Percentiles rank a stretch among this genome's conserved stretches.
Evolutionary conservation across 2,888 invertebrate species (phyloP).

Genomic region (Beris chalybata): DNA sequence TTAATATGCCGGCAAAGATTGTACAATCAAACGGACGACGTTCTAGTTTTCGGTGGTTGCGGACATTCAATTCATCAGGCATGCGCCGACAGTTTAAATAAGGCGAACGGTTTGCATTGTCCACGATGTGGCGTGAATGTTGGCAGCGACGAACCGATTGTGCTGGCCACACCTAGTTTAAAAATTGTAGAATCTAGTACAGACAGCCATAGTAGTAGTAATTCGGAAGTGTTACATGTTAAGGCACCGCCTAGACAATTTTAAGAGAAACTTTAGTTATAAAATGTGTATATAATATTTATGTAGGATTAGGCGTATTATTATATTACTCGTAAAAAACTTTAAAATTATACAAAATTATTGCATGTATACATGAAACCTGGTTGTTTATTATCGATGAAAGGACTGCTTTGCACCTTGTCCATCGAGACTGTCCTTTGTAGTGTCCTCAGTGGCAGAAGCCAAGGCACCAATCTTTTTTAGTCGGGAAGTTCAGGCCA

Average conservation of each 20-base stretch:
- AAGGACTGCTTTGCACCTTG: too few species aligned
- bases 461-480: too few species aligned
- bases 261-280: slow-evolving; percentile 25
- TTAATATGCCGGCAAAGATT: slow-evolving; percentile 51
- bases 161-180: slow-evolving; percentile 48
- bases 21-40: slow-evolving; percentile 47
- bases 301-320: neutral
- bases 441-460: too few species aligned
- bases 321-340: neutral
- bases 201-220: slow-evolving; percentile 23
- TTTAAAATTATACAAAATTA: neutral
- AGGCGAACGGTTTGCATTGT: slow-evolving; percentile 42
- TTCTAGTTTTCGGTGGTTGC: slow-evolving; percentile 50
- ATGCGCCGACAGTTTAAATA: slow-evolving; percentile 43
- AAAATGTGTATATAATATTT: slow-evolving; percentile 10
- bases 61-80: slow-evolving; percentile 53
- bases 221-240: slow-evolving; percentile 47
- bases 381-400: neutral
- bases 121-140: slow-evolving; percentile 48
- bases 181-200: slow-evolving; percentile 40
- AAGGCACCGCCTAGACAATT: slow-evolving; percentile 55
- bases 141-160: slow-evolving; percentile 42
- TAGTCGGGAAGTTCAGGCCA: too few species aligned
- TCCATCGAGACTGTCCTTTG: too few species aligned
- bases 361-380: neutral